phyloP scores from a whole-genome alignment of 2,797 vertebrate species.

The Arrhamphus sclerolepis region DNA sequence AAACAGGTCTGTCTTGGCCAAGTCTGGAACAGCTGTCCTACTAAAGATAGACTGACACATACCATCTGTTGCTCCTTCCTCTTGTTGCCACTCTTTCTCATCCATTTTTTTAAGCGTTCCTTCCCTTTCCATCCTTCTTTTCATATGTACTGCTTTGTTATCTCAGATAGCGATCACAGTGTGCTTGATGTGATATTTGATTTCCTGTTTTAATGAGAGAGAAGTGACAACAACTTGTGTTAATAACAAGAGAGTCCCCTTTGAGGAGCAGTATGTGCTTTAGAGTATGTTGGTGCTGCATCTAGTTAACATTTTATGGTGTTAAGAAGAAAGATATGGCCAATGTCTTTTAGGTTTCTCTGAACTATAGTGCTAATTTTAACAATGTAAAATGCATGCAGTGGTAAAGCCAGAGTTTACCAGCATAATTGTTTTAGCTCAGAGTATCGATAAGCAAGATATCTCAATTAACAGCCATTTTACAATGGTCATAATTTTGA shows the following conservation, averaged over 20 bases:
- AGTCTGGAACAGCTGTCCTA: conserved; percentile 64
- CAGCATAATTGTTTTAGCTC: background rate
- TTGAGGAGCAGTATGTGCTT: too few relatives aligned
- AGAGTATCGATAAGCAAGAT: background rate
- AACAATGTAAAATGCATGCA: background rate
- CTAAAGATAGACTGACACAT: conserved; percentile 57
- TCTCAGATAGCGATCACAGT: conserved; percentile 43
- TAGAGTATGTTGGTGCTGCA: too few relatives aligned
- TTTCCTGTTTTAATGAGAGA: conserved; percentile 28
- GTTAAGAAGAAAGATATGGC: background rate
- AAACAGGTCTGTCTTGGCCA: conserved; percentile 51
- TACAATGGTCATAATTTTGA: too few relatives aligned
- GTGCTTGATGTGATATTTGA: background rate
- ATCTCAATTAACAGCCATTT: background rate
- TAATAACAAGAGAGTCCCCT: background rate
- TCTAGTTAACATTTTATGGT: too few relatives aligned
- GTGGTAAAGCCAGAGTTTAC: background rate
- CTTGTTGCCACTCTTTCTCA: conserved; percentile 7
- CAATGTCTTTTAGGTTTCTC: background rate
- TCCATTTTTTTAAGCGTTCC: conserved; percentile 22
- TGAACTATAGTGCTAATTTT: background rate
- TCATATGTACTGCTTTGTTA: conserved; percentile 10
- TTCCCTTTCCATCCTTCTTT: conserved; percentile 25
- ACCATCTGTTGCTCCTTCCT: conserved; percentile 65
- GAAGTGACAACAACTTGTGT: conserved; percentile 4